These are phyloP conservation scores for Bovichtus diacanthus DNA, from an alignment of 2,797 vertebrate genomes.

Conservation along the genomic window DNA sequence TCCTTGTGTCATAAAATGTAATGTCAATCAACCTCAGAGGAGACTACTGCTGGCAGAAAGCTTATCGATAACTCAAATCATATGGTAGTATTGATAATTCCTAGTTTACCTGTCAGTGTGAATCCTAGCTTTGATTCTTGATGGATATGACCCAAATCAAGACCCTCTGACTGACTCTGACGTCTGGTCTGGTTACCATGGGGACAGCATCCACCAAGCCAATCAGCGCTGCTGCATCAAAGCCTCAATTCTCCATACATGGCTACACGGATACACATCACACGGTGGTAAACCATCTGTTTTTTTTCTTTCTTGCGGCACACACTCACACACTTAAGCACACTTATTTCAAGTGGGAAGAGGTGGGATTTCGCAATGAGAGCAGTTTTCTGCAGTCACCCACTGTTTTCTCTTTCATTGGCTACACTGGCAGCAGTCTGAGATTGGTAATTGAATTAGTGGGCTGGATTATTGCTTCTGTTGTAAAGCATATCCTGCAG, in stretches of 20 bases:
- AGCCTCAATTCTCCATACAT: constrained; percentile 17
- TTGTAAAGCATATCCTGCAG: constrained; percentile 8
- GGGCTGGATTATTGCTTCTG: constrained; percentile 48
- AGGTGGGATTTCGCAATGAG: constrained; percentile 40
- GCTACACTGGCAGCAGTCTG: constrained; percentile 40
- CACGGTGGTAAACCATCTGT: constrained; percentile 1
- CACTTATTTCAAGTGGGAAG: constrained; percentile 30
- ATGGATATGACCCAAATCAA: constrained; percentile 4
- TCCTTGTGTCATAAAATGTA: constrained; percentile 4
- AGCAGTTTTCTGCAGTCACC: constrained; percentile 46
- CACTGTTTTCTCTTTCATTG: constrained; percentile 28
- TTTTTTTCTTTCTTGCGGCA: not conserved
- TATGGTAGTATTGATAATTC: not conserved
- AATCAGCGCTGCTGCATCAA: constrained; percentile 1
- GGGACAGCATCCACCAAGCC: constrained; percentile 50
- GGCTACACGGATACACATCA: constrained; percentile 18
- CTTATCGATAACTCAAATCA: not conserved
- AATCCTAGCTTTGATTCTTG: not conserved
- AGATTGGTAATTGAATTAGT: constrained; percentile 72
- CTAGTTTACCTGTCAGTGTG: not conserved
- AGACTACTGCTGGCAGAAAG: not conserved
- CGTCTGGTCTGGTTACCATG: constrained; percentile 48
- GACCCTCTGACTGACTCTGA: constrained; percentile 18
- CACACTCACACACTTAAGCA: constrained; percentile 19
- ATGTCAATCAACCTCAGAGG: constrained; percentile 13